These are phyloP conservation scores for Lithosia quadra DNA, from an alignment of 2,888 invertebrate genomes.

Conservation along the genomic window DNA sequence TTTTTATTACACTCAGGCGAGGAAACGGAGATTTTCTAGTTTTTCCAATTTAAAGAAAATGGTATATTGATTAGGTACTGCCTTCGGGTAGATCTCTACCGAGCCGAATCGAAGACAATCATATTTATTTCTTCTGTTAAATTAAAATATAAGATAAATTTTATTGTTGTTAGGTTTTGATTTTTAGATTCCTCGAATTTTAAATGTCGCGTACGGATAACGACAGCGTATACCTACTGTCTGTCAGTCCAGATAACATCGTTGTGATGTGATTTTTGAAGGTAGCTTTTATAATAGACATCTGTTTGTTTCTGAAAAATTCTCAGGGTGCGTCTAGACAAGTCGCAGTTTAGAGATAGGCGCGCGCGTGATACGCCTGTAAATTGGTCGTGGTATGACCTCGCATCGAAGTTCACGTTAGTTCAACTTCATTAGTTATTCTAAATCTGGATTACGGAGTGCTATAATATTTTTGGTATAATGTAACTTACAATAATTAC, in stretches of 20 bases:
- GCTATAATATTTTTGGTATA: background rate
- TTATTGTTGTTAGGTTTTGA: no score
- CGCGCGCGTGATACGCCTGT: conserved; percentile 50
- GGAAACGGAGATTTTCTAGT: conserved; percentile 59
- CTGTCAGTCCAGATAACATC: no score
- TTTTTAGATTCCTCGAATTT: no score
- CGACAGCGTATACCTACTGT: no score
- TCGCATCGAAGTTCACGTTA: conserved; percentile 44
- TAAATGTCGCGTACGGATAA: no score
- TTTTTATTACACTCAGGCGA: conserved; percentile 57
- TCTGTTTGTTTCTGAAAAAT: conserved; percentile 42
- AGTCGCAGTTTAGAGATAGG: conserved; percentile 36
- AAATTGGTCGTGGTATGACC: conserved; percentile 46
- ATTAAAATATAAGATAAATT: no score
- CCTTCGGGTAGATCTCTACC: conserved; percentile 9
- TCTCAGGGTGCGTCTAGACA: conserved; percentile 49
- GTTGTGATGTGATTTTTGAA: background rate
- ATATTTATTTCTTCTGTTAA: background rate
- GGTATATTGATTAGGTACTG: conserved; percentile 49
- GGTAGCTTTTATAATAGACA: conserved; percentile 35
- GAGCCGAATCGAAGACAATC: background rate
- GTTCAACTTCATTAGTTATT: conserved; percentile 28
- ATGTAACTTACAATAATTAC: background rate
- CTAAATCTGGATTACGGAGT: conserved; percentile 15
- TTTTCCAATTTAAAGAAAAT: conserved; percentile 63